These are phyloP conservation scores for Drosophila merina DNA, from an alignment of 2,888 invertebrate species.

Conservation along the genomic window DNA sequence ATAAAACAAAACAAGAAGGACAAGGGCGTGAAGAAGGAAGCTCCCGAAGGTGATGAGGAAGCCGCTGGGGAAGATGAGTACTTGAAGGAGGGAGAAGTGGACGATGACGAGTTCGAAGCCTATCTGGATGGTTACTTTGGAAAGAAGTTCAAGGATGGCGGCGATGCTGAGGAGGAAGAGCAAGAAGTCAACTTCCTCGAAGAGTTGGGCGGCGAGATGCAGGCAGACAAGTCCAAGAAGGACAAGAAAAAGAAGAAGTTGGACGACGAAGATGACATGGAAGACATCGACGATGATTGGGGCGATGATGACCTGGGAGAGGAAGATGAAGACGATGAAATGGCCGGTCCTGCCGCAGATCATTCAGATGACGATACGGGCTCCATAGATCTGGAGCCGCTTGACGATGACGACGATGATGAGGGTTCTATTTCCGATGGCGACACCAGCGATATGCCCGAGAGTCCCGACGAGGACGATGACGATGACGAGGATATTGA, in stretches of 20 bases:
- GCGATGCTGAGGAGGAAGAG: conserved; percentile 85
- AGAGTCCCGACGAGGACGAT: conserved; percentile 60
- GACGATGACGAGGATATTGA: conserved; percentile 63
- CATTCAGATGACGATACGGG: conserved; percentile 77
- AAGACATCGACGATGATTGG: conserved; percentile 78
- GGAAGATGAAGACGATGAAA: conserved; percentile 72
- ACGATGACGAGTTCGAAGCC: conserved; percentile 85
- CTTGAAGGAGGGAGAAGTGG: conserved; percentile 89
- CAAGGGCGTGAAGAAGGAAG: conserved; percentile 76
- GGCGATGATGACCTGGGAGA: conserved; percentile 78
- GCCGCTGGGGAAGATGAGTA: conserved; percentile 83
- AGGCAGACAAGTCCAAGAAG: conserved; percentile 60
- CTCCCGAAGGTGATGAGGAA: conserved; percentile 84
- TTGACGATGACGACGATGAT: conserved; percentile 63
- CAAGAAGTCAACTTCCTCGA: conserved; percentile 88
- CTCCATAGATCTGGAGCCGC: conserved; percentile 71
- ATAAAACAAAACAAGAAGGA: conserved; percentile 62
- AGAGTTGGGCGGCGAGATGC: conserved; percentile 86
- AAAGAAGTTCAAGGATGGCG: conserved; percentile 85
- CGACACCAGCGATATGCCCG: conserved; percentile 69
- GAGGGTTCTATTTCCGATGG: conserved; percentile 73
- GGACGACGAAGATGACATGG: conserved; percentile 77
- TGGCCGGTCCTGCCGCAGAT: conserved; percentile 72
- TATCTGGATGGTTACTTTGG: conserved; percentile 85
- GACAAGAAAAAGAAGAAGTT: conserved; percentile 71